These are phyloP conservation scores for Diadromus collaris DNA, from an alignment of 2,888 invertebrate genomes.

Conservation along the genomic window DNA sequence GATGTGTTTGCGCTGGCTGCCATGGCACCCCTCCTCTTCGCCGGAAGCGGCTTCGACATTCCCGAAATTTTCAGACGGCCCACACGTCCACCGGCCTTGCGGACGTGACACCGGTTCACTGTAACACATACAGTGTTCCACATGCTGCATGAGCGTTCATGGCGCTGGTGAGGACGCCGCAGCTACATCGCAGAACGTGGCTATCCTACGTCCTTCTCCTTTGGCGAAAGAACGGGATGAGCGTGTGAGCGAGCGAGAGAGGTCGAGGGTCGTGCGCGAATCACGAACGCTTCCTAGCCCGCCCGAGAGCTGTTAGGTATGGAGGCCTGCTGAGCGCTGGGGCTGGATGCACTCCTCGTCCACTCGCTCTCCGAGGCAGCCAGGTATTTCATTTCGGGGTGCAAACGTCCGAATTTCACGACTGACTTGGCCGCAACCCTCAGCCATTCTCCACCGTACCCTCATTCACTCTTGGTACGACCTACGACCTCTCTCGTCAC, in stretches of 20 bases:
- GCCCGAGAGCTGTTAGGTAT: background rate
- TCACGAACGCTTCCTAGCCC: conserved; percentile 24
- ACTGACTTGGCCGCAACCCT: conserved; percentile 59
- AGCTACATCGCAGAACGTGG: background rate
- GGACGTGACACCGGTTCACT: conserved; percentile 48
- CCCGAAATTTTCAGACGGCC: conserved; percentile 59
- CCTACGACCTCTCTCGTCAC: conserved; percentile 56
- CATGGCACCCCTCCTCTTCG: conserved; percentile 18
- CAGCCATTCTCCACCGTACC: conserved; percentile 33
- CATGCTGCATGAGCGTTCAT: conserved; percentile 16
- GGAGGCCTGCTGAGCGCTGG: conserved; percentile 12
- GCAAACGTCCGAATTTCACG: conserved; percentile 62
- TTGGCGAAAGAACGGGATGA: conserved; percentile 30
- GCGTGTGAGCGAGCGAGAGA: background rate
- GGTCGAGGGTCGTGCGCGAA: conserved; percentile 41
- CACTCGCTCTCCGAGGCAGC: conserved; percentile 37
- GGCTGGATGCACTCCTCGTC: conserved; percentile 49
- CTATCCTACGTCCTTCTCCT: conserved; percentile 30
- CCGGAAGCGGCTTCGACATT: conserved; percentile 60
- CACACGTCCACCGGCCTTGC: conserved; percentile 50
- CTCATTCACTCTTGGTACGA: conserved; percentile 44
- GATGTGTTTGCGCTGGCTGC: conserved; percentile 20
- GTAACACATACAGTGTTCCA: conserved; percentile 21
- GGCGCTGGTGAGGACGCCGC: background rate
- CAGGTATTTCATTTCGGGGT: conserved; percentile 61